Evolutionary conservation across 1,140 invertebrate genomes (phyloP).

Genomic region (Heterodera schachtii): DNA sequence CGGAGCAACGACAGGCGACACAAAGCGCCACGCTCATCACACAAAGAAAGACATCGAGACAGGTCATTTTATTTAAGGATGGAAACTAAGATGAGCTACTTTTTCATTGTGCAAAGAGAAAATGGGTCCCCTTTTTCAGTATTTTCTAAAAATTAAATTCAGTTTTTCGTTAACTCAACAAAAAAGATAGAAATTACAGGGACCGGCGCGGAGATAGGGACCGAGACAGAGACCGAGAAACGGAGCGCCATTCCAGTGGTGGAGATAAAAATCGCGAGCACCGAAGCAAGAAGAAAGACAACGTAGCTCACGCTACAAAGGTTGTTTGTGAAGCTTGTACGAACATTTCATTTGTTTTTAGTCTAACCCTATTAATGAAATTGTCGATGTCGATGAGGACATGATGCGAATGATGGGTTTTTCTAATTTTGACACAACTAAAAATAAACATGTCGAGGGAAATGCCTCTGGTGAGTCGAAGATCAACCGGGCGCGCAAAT

Average conservation of each 20-base stretch:
- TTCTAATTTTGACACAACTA: conserved; percentile 88
- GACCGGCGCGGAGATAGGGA: not conserved
- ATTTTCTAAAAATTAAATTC: too few relatives aligned
- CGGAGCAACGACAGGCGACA: not conserved
- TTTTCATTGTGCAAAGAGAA: not conserved
- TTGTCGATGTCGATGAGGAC: conserved; percentile 77
- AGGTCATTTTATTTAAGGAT: not conserved
- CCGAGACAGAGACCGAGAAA: not conserved
- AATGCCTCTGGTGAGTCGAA: conserved; percentile 90
- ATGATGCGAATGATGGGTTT: conserved; percentile 98
- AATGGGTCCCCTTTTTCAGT: not conserved
- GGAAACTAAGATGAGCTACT: too few relatives aligned
- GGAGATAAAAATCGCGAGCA: conserved; percentile 2
- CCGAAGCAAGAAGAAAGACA: not conserved
- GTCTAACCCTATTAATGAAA: conserved; percentile 7
- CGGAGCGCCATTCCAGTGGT: not conserved
- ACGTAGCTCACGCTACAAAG: not conserved
- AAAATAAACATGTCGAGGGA: conserved; percentile 85
- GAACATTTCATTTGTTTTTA: not conserved
- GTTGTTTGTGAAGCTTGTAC: not conserved
- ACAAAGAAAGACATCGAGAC: not conserved
- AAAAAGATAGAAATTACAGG: not conserved
- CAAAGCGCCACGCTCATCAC: too few relatives aligned
- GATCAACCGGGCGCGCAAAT: conserved; percentile 91
- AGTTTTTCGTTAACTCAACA: not conserved